Percentiles rank a stretch among this genome's conserved stretches.
phyloP scores from a whole-genome alignment of 2,888 invertebrate species.

The Eupithecia tripunctaria region DNA sequence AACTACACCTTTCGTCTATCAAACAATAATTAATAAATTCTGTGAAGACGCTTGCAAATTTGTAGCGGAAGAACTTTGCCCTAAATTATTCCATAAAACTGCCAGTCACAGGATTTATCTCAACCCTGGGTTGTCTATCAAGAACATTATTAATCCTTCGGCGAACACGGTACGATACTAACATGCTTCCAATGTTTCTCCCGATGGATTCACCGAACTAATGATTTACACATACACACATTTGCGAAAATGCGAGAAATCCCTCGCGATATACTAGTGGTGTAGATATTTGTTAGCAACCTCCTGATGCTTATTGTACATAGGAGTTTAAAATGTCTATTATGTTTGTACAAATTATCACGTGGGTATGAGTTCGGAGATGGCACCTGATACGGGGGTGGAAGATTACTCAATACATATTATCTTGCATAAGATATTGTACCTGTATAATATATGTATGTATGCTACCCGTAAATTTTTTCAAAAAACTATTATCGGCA shows the following conservation, averaged over 20 bases:
- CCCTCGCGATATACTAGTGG: background rate
- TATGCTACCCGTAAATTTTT: too few relatives aligned
- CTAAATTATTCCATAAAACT: background rate
- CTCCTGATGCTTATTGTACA: background rate
- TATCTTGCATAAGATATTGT: too few relatives aligned
- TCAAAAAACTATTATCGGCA: too few relatives aligned
- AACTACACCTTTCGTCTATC: too few relatives aligned
- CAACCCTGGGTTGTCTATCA: background rate
- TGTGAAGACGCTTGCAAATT: too few relatives aligned
- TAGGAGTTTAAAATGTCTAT: background rate
- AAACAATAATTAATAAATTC: too few relatives aligned
- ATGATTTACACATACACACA: slow-evolving; percentile 1
- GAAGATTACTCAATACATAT: too few relatives aligned
- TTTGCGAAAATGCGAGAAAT: background rate
- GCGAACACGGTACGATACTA: slow-evolving; percentile 2
- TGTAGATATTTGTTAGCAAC: background rate
- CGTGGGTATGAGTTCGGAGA: background rate
- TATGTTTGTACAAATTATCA: background rate
- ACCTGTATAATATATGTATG: too few relatives aligned
- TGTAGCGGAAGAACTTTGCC: too few relatives aligned
- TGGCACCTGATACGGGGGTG: background rate
- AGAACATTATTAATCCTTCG: background rate
- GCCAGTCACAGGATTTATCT: background rate
- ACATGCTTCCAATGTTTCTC: background rate
- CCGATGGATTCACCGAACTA: slow-evolving; percentile 4